A percentile compares a stretch with the other conserved stretches of the same genome.
Evolutionary conservation across 2,888 invertebrate genomes (phyloP).

Genomic region (Rhamphomyia laevipes): DNA sequence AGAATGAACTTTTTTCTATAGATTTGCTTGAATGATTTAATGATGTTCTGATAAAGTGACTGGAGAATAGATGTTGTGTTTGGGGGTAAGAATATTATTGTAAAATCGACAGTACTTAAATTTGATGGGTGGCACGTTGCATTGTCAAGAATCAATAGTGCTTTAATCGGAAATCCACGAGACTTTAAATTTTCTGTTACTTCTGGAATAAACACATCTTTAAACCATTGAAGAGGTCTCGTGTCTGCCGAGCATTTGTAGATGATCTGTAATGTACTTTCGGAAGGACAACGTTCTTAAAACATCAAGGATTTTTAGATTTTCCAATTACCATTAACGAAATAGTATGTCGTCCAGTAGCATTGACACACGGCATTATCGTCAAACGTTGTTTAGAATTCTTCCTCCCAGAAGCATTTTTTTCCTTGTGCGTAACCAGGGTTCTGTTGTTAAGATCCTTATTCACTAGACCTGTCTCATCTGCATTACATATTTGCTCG

Average conservation of each 20-base stretch:
- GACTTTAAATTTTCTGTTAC: background rate
- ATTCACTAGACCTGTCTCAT: background rate
- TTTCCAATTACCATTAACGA: slow-evolving; percentile 6
- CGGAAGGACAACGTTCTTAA: background rate
- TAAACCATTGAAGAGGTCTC: background rate
- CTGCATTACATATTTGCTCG: background rate
- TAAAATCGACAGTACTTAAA: background rate
- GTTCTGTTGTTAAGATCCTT: background rate
- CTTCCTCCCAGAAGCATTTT: slow-evolving; percentile 1
- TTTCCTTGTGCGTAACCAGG: background rate
- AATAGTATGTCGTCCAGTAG: slow-evolving; percentile 16
- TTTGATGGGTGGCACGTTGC: background rate
- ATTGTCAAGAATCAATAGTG: background rate
- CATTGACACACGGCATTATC: slow-evolving; percentile 16
- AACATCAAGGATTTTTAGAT: background rate
- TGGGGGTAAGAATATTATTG: background rate
- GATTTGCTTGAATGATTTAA: background rate
- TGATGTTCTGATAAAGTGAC: background rate
- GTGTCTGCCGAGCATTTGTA: background rate
- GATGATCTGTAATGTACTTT: background rate
- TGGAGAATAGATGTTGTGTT: background rate
- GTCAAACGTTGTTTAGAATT: slow-evolving; percentile 13
- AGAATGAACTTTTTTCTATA: no score
- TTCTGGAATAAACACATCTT: background rate
- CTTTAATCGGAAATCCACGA: background rate